phyloP scores from a whole-genome alignment of 2,797 vertebrate species.

The Sarcophilus harrisii region DNA sequence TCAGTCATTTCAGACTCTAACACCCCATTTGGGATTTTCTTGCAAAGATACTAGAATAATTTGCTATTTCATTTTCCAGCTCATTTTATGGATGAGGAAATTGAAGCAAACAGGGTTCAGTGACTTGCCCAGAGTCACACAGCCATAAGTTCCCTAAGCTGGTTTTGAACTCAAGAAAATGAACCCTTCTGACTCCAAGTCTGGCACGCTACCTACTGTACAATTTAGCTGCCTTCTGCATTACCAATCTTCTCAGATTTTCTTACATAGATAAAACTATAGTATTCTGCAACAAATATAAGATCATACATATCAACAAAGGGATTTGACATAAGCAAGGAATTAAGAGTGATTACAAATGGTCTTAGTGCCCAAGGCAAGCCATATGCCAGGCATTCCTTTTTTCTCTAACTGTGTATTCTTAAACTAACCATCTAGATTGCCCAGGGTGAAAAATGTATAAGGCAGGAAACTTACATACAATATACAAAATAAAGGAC shows the following conservation, averaged over 20 bases:
- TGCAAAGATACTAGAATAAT: no score
- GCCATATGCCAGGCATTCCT: background rate
- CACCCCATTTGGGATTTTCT: no score
- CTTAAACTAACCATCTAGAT: background rate
- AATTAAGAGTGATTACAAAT: background rate
- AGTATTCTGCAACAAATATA: background rate
- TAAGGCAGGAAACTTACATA: background rate
- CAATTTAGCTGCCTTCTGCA: no score
- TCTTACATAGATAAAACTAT: background rate
- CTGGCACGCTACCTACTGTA: no score
- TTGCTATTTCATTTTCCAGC: no score
- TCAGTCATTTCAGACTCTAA: no score
- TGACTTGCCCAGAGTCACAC: no score
- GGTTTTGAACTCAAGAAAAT: no score
- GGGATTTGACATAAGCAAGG: background rate
- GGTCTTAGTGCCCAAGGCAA: background rate
- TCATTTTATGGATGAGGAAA: no score
- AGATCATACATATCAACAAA: background rate
- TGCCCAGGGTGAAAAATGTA: background rate
- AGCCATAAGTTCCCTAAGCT: no score
- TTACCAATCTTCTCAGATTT: background rate
- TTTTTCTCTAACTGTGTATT: background rate
- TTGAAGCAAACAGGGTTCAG: no score
- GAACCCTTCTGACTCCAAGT: no score
- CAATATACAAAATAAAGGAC: background rate